Evolutionary conservation across 2,797 vertebrate species (phyloP), one percentile per base, ranked within the genome.

Genomic region (Philypnodon macrostomus): DNA sequence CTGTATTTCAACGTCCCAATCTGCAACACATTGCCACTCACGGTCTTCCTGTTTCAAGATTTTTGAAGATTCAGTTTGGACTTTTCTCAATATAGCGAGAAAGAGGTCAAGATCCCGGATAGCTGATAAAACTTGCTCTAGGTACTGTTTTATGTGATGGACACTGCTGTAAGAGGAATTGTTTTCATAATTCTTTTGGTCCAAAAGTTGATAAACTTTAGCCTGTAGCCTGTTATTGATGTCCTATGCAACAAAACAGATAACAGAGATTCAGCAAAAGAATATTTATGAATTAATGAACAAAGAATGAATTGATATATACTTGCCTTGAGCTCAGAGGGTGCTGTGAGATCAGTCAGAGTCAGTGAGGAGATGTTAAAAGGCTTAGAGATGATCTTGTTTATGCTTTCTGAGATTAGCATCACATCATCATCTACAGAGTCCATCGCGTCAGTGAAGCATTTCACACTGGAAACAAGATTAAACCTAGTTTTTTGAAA

Each of bases 91-190:
- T 0, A 84, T 77, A 48, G 63, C 66, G 58, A 95, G 68, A 67
- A 96, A 90, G 8, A 16, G 57, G 34, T 93, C 84, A 59, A 95
- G 60, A 45, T 83, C 82, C 53, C 55, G 72, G 16, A 89, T 63
- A 17, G 84, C 77, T 0, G 64, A 73, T 66, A 87, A 80, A 0
- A 70, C 59, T 9, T 60, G 78, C 53, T 82, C 83, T 60, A 90
- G 70, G 58, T 53, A 81, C 58, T 59, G 67, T 61, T 88, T 70
- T 0, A 93, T 79, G 1, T 78, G 85, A 40, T 63, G 74, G 73
- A 82, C 75, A 44, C 76, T 84, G 48, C 61, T 69, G 6, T 80
- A 44, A 12, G 77, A 74, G 11, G 73, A 70, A 4, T 47, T 57
- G 52, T 79, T 81, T 53, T 84, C 76, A 13, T 63, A 27, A 63